A percentile compares a stretch with the other conserved stretches of the same genome.
Conservation (phyloP, 2,888 invertebrate species). For the Scotopteryx bipunctaria region DNA sequence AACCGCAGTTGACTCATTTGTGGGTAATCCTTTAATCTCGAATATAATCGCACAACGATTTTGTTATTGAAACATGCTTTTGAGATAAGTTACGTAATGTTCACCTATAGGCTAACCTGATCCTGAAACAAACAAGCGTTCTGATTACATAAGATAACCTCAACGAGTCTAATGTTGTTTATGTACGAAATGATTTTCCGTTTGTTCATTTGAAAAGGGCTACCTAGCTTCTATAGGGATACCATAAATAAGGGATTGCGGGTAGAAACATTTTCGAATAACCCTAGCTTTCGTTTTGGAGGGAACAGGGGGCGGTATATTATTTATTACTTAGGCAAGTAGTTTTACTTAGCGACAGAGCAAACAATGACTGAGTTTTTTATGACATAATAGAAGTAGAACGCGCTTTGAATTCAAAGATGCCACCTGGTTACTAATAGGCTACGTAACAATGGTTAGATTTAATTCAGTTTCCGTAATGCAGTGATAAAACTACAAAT, state of each 20-base stretch:
- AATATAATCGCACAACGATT: not conserved
- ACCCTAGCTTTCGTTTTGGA: too few species aligned
- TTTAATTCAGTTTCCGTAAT: conserved; percentile 28
- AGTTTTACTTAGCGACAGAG: not conserved
- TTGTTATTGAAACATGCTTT: not conserved
- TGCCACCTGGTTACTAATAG: conserved; percentile 4
- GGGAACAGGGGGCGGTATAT: too few species aligned
- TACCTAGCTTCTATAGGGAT: too few species aligned
- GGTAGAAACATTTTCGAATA: too few species aligned
- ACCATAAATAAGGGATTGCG: too few species aligned
- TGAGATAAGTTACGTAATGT: not conserved
- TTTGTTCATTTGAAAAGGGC: not conserved
- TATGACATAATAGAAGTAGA: conserved; percentile 4
- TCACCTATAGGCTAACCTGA: not conserved
- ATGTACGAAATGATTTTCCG: not conserved
- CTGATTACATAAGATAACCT: not conserved
- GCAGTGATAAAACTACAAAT: conserved; percentile 36
- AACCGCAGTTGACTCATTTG: too few species aligned
- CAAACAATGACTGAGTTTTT: conserved; percentile 9
- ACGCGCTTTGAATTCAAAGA: conserved; percentile 7
- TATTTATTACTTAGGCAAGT: too few species aligned
- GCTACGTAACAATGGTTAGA: conserved; percentile 16
- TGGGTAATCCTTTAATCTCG: not conserved
- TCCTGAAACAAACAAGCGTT: not conserved
- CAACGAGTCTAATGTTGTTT: not conserved